Percentiles rank a stretch among this genome's conserved stretches.
These are phyloP conservation scores for Philaethria dido DNA, from an alignment of 2,888 invertebrate species.

Conservation along the genomic window DNA sequence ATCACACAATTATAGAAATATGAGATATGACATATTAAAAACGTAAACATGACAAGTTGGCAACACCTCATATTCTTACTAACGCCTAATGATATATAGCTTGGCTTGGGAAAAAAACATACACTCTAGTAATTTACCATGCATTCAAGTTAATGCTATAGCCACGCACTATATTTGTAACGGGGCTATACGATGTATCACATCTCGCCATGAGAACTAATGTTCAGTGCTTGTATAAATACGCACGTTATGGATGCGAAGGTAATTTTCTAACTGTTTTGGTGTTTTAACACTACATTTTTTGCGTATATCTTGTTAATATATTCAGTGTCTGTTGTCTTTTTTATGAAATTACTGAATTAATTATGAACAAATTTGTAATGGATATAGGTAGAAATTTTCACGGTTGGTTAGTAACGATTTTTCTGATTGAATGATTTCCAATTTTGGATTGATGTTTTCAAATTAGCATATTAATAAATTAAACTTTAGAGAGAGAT, in stretches of 20 bases:
- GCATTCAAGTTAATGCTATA: slow-evolving; percentile 68
- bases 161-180: slow-evolving; percentile 72
- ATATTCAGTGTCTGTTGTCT: too few relatives aligned
- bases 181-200: slow-evolving; percentile 64
- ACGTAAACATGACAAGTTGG: slow-evolving; percentile 47
- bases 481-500: too few relatives aligned
- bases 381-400: too few relatives aligned
- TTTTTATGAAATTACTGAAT: not conserved
- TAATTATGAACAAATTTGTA: not conserved
- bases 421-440: too few relatives aligned
- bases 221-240: slow-evolving; percentile 39
- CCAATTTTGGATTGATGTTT: too few relatives aligned
- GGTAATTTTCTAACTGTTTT: not conserved
- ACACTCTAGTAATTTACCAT: slow-evolving; percentile 69
- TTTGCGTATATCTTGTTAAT: too few relatives aligned
- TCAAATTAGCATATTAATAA: too few relatives aligned
- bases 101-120: slow-evolving; percentile 61
- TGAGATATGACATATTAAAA: slow-evolving; percentile 36
- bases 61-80: slow-evolving; percentile 48
- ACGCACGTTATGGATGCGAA: slow-evolving; percentile 26
- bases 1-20: not conserved
- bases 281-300: not conserved
- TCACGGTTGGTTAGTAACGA: too few relatives aligned
- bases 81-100: slow-evolving; percentile 49
- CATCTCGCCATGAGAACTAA: slow-evolving; percentile 70